Evolutionary conservation across 2,888 invertebrate genomes (phyloP).

Genomic region (Drosophila buzzatii): DNA sequence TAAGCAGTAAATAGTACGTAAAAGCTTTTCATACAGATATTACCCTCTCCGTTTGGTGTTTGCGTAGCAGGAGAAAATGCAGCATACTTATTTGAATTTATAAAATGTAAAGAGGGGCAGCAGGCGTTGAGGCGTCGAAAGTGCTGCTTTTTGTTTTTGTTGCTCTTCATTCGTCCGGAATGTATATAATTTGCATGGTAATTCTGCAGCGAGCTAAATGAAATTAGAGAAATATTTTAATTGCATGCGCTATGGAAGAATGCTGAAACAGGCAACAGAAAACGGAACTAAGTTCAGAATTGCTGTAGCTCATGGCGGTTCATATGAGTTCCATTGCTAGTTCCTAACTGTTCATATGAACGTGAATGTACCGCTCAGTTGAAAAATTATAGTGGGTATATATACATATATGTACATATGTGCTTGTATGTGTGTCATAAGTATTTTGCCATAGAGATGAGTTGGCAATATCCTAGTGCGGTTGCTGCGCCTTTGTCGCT

Average conservation of each 20-base stretch:
- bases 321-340: neutral
- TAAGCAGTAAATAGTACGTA: neutral
- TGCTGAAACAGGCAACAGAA: slow-evolving; percentile 1
- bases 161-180: slow-evolving; percentile 62
- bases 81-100: slow-evolving; percentile 52
- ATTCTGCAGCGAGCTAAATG: slow-evolving; percentile 40
- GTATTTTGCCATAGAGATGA: slow-evolving; percentile 22
- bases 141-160: slow-evolving; percentile 19
- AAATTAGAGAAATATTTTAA: slow-evolving; percentile 69
- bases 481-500: slow-evolving; percentile 27
- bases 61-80: slow-evolving; percentile 31
- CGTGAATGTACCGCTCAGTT: neutral
- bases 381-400: neutral
- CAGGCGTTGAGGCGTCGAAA: neutral
- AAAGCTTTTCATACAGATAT: neutral
- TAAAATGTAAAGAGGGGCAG: slow-evolving; percentile 13
- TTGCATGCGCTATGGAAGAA: slow-evolving; percentile 29
- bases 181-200: slow-evolving; percentile 59
- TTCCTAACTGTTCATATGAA: neutral
- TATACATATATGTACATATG: neutral
- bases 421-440: neutral
- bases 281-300: slow-evolving; percentile 2
- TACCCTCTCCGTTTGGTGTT: slow-evolving; percentile 9
- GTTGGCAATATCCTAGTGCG: slow-evolving; percentile 16
- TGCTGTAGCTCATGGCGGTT: neutral